Conservation (phyloP, 1,140 invertebrate genomes). For the Papilio dardanus region DNA sequence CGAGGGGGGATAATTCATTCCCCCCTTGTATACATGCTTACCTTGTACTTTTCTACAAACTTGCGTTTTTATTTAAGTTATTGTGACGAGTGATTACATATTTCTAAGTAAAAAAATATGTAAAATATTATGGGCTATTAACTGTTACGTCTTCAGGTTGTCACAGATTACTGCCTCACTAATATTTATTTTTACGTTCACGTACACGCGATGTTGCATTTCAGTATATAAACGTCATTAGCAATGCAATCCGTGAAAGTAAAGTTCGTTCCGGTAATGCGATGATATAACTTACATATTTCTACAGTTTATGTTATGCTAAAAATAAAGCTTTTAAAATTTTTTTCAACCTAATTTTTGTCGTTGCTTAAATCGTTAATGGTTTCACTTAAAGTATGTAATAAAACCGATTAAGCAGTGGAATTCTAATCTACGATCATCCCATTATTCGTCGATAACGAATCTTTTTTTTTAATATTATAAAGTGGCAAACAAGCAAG, state of each 20-base stretch:
- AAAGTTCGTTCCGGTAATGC: constrained; percentile 11
- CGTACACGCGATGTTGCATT: constrained; percentile 22
- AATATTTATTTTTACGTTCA: constrained; percentile 1
- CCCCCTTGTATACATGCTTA: no score
- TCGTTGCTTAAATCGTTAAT: background rate
- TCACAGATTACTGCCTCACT: background rate
- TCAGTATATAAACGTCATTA: constrained; percentile 31
- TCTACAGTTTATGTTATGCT: background rate
- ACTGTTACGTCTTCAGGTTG: constrained; percentile 16
- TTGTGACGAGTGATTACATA: background rate
- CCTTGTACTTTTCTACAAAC: no score
- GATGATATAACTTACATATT: background rate
- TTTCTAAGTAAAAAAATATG: background rate
- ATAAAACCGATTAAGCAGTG: no score
- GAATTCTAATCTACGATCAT: no score
- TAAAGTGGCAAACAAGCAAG: no score
- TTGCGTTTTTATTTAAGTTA: constrained; percentile 6
- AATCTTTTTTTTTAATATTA: no score
- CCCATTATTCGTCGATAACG: no score
- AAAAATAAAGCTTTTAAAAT: background rate
- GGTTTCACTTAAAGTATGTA: no score
- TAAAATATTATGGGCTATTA: background rate
- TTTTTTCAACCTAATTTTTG: background rate
- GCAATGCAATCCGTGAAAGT: constrained; percentile 34
- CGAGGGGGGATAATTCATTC: no score